Conservation (phyloP, 2,113 vertebrate genomes). For the Notothenia coriiceps region DNA sequence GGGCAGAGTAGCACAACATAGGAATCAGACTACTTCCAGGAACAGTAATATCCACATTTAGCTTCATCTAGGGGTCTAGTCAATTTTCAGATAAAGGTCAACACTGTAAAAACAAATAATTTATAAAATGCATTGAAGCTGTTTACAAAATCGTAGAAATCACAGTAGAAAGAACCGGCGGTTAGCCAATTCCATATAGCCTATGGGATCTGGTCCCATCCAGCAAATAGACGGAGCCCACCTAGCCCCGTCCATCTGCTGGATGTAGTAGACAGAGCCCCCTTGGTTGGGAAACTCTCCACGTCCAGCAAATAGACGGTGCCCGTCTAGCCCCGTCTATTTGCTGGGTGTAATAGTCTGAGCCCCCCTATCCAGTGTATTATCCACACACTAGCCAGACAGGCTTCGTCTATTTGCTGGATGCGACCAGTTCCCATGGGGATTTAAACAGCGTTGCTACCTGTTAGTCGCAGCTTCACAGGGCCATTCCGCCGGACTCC, state of each 20-base stretch:
- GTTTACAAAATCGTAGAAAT: not conserved
- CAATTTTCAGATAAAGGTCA: rapidly evolving
- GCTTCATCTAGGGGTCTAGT: not conserved
- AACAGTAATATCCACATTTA: slow-evolving; percentile 26
- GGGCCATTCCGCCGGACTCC: slow-evolving; percentile 95
- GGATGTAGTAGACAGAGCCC: too few relatives aligned
- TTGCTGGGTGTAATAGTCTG: too few relatives aligned
- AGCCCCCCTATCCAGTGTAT: too few relatives aligned
- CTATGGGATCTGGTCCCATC: slow-evolving; percentile 58
- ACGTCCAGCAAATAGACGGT: too few relatives aligned
- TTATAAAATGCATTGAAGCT: not conserved
- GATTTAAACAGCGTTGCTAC: slow-evolving; percentile 79
- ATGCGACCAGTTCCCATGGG: slow-evolving; percentile 14
- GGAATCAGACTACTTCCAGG: slow-evolving; percentile 67
- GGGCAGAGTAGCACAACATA: not conserved
- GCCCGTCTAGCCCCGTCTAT: too few relatives aligned
- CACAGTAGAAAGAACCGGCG: slow-evolving; percentile 14
- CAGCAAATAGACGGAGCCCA: slow-evolving; percentile 72
- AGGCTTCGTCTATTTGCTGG: too few relatives aligned
- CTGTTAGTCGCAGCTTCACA: slow-evolving; percentile 97
- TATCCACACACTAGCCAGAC: too few relatives aligned
- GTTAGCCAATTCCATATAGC: slow-evolving; percentile 43
- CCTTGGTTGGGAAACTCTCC: too few relatives aligned
- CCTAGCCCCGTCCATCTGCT: slow-evolving; percentile 9
- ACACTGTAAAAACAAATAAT: not conserved